phyloP scores from a whole-genome alignment of 2,113 vertebrate species.

The Pelvicachromis taeniatus region DNA sequence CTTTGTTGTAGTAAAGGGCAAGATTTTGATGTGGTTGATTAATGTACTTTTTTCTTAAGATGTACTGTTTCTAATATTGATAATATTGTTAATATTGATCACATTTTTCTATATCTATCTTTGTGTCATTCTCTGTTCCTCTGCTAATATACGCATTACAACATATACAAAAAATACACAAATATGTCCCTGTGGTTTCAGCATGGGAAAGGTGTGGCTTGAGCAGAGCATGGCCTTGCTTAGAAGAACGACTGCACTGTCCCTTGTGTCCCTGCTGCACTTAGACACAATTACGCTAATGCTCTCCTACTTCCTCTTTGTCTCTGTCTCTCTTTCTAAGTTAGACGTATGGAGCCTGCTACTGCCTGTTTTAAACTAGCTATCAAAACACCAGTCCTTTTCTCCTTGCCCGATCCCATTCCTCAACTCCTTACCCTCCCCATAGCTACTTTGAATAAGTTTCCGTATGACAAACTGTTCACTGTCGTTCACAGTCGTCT shows the following conservation, averaged over 20 bases:
- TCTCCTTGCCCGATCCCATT: conserved; percentile 26
- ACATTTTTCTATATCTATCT: conserved; percentile 23
- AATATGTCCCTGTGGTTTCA: conserved; percentile 67
- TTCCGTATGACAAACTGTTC: conserved; percentile 60
- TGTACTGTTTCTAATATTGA: conserved; percentile 1
- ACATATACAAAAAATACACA: conserved; percentile 7
- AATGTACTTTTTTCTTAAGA: not conserved
- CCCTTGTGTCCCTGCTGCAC: conserved; percentile 48
- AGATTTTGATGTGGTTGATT: conserved; percentile 1
- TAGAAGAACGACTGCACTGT: conserved; percentile 66
- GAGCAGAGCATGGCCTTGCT: conserved; percentile 77
- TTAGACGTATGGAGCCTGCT: conserved; percentile 56
- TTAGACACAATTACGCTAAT: conserved; percentile 42
- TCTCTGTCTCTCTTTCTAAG: conserved; percentile 12
- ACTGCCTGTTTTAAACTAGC: conserved; percentile 56
- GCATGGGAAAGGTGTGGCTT: conserved; percentile 74
- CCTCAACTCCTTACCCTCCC: conserved; percentile 15
- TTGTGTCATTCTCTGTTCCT: conserved; percentile 30
- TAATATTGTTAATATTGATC: not conserved
- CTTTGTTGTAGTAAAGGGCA: not conserved
- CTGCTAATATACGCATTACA: conserved; percentile 30
- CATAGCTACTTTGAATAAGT: conserved; percentile 50
- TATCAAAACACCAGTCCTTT: conserved; percentile 22
- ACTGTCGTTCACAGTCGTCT: conserved; percentile 62
- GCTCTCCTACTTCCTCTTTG: conserved; percentile 8